These are phyloP conservation scores for Ictalurus punctatus DNA, from an alignment of 2,113 vertebrate species.

Conservation along the genomic window DNA sequence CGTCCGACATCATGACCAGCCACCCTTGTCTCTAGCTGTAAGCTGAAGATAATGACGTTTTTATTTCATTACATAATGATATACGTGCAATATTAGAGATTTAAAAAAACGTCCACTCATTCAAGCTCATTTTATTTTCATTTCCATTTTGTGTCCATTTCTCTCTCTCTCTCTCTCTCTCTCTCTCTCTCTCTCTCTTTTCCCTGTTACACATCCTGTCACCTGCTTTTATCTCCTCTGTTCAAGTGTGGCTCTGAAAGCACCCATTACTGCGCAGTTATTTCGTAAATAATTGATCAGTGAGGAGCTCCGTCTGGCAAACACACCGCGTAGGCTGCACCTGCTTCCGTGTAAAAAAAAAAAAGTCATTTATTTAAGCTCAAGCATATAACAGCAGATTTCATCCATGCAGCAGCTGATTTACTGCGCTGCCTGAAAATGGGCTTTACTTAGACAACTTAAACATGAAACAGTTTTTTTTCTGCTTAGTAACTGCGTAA, in stretches of 20 bases:
- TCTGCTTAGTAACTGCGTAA: background rate
- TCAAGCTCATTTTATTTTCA: background rate
- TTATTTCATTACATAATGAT: background rate
- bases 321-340: slow-evolving; percentile 29
- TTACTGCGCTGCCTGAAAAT: background rate
- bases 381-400: slow-evolving; percentile 26
- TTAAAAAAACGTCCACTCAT: background rate
- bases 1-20: background rate
- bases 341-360: slow-evolving; percentile 7
- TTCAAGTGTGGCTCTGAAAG: slow-evolving; percentile 31
- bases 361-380: slow-evolving; percentile 32
- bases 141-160: background rate
- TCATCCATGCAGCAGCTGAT: background rate
- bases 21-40: background rate
- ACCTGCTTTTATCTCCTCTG: slow-evolving; percentile 29
- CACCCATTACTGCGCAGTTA: slow-evolving; percentile 28
- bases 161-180: background rate
- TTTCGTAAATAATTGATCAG: slow-evolving; percentile 52
- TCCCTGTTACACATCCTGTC: slow-evolving; percentile 1
- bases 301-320: slow-evolving; percentile 21
- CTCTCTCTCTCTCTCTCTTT: background rate
- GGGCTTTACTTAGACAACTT: slow-evolving; percentile 14
- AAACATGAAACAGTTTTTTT: background rate
- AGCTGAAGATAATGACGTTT: background rate
- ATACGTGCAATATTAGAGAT: background rate